Conservation (phyloP, 2,888 invertebrate genomes). For the Aphelenchoides bicaudatus region DNA sequence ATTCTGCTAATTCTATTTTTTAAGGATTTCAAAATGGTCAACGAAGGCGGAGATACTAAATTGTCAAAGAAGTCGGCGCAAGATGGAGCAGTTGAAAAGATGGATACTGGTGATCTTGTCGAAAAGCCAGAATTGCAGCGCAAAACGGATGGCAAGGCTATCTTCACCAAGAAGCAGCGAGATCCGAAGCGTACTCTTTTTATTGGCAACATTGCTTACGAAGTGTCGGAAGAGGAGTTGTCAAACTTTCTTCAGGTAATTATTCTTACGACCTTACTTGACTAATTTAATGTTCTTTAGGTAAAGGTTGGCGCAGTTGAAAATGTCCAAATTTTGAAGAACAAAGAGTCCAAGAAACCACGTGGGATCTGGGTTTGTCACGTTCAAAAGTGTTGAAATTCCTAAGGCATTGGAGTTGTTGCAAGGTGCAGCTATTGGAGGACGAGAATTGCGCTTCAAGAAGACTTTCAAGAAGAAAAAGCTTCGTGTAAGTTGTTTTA, state of each 20-base stretch:
- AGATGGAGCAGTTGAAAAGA: too few relatives aligned
- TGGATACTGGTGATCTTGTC: too few relatives aligned
- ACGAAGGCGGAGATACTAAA: too few relatives aligned
- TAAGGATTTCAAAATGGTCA: too few relatives aligned
- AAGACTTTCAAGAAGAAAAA: conserved; percentile 28
- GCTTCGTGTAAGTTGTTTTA: conserved; percentile 14
- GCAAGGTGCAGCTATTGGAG: too few relatives aligned
- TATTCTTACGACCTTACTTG: too few relatives aligned
- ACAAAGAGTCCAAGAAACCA: conserved; percentile 24
- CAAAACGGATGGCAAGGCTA: too few relatives aligned
- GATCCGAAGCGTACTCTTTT: conserved; percentile 23
- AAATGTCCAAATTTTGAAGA: conserved; percentile 21
- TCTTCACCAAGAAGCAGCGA: conserved; percentile 13
- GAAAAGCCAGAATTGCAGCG: too few relatives aligned
- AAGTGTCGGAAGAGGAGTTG: conserved; percentile 22
- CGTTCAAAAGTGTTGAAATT: conserved; percentile 19
- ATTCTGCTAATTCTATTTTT: too few relatives aligned
- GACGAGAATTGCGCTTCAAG: conserved; percentile 27
- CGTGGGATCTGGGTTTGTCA: conserved; percentile 26
- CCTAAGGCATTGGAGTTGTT: conserved; percentile 24
- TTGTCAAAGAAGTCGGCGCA: too few relatives aligned
- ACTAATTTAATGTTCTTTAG: conserved; percentile 6
- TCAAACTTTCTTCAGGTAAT: conserved; percentile 7
- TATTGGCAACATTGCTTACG: conserved; percentile 28
- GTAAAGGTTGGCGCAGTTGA: conserved; percentile 14